These are phyloP conservation scores for Sinopyrophorus schimmeli DNA, from an alignment of 2,888 invertebrate species.

Conservation along the genomic window DNA sequence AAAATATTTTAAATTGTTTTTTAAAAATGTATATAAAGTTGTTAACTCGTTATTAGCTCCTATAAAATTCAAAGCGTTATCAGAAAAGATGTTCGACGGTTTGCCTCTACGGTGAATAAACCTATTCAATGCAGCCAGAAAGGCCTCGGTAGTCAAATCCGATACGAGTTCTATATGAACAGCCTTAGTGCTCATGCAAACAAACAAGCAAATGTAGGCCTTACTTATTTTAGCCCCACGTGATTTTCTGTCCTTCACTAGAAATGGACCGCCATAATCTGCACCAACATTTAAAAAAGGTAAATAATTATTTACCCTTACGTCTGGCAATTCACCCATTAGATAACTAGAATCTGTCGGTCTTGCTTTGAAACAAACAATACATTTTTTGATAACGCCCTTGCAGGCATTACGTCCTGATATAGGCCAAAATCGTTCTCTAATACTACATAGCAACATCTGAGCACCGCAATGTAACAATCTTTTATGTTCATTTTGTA, in stretches of 20 bases:
- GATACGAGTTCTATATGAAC: conserved; percentile 35
- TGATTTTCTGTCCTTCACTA: conserved; percentile 11
- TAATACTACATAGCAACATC: conserved; percentile 4
- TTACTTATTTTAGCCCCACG: conserved; percentile 31
- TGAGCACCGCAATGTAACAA: conserved; percentile 12
- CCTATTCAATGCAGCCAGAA: conserved; percentile 5
- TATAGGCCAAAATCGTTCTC: conserved; percentile 19
- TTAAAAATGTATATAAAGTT: conserved; percentile 4
- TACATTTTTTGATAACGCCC: background rate
- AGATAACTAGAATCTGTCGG: background rate
- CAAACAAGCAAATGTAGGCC: conserved; percentile 35
- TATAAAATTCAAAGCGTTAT: conserved; percentile 13
- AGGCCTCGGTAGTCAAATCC: conserved; percentile 6
- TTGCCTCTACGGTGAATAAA: conserved; percentile 10
- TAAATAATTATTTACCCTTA: conserved; percentile 4
- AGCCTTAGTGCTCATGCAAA: conserved; percentile 38
- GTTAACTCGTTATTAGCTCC: conserved; percentile 14
- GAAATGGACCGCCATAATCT: conserved; percentile 12
- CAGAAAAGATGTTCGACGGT: conserved; percentile 8
- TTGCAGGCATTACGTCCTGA: conserved; percentile 10
- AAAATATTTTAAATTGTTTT: background rate
- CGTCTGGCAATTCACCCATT: conserved; percentile 3
- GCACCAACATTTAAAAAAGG: conserved; percentile 10
- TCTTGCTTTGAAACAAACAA: conserved; percentile 7
- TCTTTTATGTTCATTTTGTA: conserved; percentile 13